Base-by-base conservation (phyloP, 2,113 vertebrate species). In the Osmerus mordax region DNA sequence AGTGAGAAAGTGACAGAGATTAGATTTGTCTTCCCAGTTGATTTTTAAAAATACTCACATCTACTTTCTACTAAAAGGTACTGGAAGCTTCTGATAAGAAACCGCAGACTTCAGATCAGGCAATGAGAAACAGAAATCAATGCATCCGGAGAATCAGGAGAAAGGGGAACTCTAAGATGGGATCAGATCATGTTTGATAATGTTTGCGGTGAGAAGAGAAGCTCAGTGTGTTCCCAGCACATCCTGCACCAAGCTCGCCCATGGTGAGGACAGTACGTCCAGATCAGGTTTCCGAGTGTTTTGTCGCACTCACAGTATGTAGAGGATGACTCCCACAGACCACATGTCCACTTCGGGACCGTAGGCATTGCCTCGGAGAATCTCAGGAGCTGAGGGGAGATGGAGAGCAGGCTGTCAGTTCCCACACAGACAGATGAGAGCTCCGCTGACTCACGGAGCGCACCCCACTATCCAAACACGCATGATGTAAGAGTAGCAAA, bases 331-430 rank as follows among this genome's bases (percentile, higher is more conserved):
- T 0, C 94, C 95, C 84, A 96, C 93, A 0, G 95, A 96, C 95
- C 95, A 96, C 94, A 96, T 95, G 83, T 96, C 95, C 83, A 97
- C 95, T 77, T 95, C 93, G 0, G 94, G 93, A 0, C 95, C 95
- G 0, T 96, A 96, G 0, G 92, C 91, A 2, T 93, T 91, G 52
- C 94, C 94, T 3, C 94, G 86, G 75, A 96, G 92, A 76, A 97
- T 92, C 83, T 96, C 95, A 0, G 95, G 95, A 72, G 95, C 95
- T 96, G 88, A 53, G 64, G 75, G 84, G 29, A 62, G 28, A 83
- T 56, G 7, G 23, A 74, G 51, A 65, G 23, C 16, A 36, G 53
- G 15, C 66, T 65, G 60, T 66, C 53, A 73, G 14, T 14, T 36
- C 16, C 52, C 25, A 59, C 29, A 69, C 13, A 62, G 25, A 58